phyloP scores from a whole-genome alignment of 2,113 vertebrate genomes.

The Stictonetta naevosa region DNA sequence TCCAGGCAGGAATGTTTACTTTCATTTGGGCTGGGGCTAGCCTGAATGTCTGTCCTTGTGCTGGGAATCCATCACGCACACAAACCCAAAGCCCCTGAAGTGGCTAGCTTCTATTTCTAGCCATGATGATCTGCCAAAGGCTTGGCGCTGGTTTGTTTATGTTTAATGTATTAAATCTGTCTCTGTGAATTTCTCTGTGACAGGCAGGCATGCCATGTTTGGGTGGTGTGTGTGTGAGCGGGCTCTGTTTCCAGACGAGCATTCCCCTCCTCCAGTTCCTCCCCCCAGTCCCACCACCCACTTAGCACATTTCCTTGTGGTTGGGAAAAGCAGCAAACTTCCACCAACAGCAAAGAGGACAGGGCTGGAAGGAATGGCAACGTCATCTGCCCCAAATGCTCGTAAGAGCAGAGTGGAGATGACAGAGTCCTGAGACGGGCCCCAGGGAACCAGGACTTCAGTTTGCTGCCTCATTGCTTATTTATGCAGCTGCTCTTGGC shows the following conservation, averaged over 20 bases:
- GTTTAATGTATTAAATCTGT: conserved; percentile 68
- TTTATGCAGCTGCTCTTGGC: neutral
- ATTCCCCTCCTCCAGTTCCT: conserved; percentile 16
- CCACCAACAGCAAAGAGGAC: neutral
- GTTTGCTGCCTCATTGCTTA: rapidly evolving
- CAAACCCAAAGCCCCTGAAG: conserved; percentile 28
- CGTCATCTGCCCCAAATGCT: neutral
- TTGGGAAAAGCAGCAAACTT: neutral
- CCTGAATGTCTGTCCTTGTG: neutral
- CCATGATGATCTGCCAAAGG: neutral
- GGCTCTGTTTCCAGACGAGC: conserved; percentile 31
- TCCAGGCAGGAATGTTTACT: neutral
- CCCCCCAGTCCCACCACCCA: neutral
- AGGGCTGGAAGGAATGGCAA: neutral
- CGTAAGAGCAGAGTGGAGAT: neutral
- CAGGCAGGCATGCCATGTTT: conserved; percentile 39
- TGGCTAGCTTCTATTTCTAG: conserved; percentile 63
- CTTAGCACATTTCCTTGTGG: neutral
- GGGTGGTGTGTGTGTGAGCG: neutral
- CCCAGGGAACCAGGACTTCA: neutral
- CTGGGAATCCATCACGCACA: neutral
- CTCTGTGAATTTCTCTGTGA: conserved; percentile 55
- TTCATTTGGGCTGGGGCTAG: conserved; percentile 31
- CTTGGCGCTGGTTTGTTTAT: conserved; percentile 64
- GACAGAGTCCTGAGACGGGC: neutral